phyloP scores from a whole-genome alignment of 2,113 vertebrate species.

The Ophiodon elongatus region DNA sequence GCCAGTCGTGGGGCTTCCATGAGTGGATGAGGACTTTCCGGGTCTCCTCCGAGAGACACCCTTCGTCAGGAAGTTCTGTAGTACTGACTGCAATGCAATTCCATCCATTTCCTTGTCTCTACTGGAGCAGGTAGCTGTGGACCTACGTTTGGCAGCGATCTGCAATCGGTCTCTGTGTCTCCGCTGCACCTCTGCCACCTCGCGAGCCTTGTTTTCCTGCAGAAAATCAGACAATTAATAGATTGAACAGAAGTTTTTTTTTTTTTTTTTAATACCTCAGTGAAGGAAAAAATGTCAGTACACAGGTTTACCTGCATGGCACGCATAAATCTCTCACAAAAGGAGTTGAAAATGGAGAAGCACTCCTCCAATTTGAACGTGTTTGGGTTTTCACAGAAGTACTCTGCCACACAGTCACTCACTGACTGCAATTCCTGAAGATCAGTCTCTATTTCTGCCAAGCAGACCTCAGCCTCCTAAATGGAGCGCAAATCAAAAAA shows the following conservation, averaged over 20 bases:
- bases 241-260: too few species aligned
- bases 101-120: conserved; percentile 82
- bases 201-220: conserved; percentile 83
- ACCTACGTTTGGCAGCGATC: conserved; percentile 77
- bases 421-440: conserved; percentile 70
- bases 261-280: neutral
- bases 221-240: conserved; percentile 12
- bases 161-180: conserved; percentile 75
- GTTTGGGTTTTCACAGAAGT: conserved; percentile 84
- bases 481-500: conserved; percentile 6
- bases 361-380: conserved; percentile 85
- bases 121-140: conserved; percentile 84
- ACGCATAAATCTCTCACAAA: conserved; percentile 81
- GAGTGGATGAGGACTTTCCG: conserved; percentile 48
- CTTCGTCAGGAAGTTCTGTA: conserved; percentile 72
- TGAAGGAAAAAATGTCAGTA: neutral
- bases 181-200: conserved; percentile 78
- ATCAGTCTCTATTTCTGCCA: conserved; percentile 68
- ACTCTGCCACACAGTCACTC: conserved; percentile 80
- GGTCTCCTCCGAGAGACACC: conserved; percentile 56
- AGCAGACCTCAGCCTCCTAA: conserved; percentile 76
- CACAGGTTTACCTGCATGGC: conserved; percentile 77
- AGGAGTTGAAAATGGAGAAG: conserved; percentile 83
- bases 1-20: conserved; percentile 48
- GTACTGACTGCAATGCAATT: conserved; percentile 77